Evolutionary conservation across 2,113 vertebrate species (phyloP).

Genomic region (Cochlearius cochlearius): DNA sequence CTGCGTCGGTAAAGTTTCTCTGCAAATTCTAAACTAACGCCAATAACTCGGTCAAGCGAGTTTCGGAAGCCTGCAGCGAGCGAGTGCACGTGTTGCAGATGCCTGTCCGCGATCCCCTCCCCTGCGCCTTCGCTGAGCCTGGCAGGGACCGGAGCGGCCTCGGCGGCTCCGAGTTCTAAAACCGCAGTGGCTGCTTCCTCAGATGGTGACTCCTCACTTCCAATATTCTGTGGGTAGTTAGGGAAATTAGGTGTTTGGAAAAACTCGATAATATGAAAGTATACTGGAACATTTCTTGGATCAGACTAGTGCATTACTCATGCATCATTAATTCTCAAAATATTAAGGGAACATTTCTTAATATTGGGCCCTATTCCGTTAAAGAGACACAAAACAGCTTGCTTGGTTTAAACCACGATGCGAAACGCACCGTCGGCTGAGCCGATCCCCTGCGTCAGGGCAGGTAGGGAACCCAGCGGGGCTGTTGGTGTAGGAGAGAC

Average conservation of each 20-base stretch:
- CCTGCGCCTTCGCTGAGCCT: rapidly evolving
- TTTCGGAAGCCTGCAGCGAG: neutral
- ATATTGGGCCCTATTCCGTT: neutral
- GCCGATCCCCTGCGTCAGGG: neutral
- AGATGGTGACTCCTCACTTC: neutral
- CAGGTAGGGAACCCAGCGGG: neutral
- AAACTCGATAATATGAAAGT: neutral
- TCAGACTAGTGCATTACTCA: slow-evolving; percentile 43
- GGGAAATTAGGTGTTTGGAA: slow-evolving; percentile 29
- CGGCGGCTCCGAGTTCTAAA: neutral
- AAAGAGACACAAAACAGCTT: neutral
- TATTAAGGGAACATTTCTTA: slow-evolving; percentile 44
- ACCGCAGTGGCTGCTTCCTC: neutral
- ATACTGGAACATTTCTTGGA: slow-evolving; percentile 46
- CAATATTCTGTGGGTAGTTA: neutral
- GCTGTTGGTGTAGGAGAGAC: neutral
- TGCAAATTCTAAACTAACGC: neutral
- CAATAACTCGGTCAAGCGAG: neutral
- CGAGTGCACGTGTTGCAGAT: rapidly evolving
- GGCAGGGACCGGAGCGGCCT: neutral
- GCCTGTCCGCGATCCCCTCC: neutral
- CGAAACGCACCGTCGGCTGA: neutral
- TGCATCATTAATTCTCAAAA: slow-evolving; percentile 17
- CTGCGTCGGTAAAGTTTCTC: neutral
- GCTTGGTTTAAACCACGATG: neutral